phyloP scores from a whole-genome alignment of 35 echinoderm and acorn worm genomes.

The Acanthaster planci region DNA sequence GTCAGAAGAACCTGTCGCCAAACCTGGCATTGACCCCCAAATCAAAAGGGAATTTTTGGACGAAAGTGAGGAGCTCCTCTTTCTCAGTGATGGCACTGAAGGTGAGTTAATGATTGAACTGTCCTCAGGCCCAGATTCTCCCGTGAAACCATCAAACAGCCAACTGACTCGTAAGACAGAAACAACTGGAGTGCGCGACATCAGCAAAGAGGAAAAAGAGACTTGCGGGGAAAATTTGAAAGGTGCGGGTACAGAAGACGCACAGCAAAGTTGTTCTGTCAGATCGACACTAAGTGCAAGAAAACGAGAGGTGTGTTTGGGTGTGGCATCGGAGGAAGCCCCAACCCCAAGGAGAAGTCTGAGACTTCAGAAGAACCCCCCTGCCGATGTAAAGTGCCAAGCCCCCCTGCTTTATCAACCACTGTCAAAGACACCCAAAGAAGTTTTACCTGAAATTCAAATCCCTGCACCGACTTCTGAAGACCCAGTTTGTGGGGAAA shows the following conservation, averaged over 20 bases:
- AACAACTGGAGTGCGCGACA: too few species aligned
- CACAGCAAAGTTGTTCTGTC: neutral
- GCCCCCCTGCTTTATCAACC: too few species aligned
- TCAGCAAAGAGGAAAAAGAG: neutral
- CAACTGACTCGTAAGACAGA: too few species aligned
- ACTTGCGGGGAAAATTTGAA: neutral
- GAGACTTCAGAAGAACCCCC: neutral
- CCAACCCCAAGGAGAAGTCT: neutral
- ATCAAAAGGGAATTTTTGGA: too few species aligned
- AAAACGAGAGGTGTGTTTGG: neutral
- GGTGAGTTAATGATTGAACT: conserved; percentile 1
- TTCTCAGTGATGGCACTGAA: neutral
- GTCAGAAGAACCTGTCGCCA: too few species aligned
- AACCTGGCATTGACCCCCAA: too few species aligned
- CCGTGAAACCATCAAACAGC: neutral
- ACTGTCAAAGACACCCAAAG: too few species aligned
- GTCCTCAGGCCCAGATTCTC: neutral
- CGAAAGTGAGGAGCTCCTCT: neutral
- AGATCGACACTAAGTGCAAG: neutral
- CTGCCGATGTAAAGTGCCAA: neutral
- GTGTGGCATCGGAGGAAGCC: neutral
- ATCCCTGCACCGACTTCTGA: too few species aligned
- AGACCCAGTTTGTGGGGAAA: too few species aligned
- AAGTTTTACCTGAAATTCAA: too few species aligned
- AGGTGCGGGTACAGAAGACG: neutral